A percentile compares a stretch with the other conserved stretches of the same genome.
Evolutionary conservation across 2,113 vertebrate species (phyloP).

Genomic region (Bubalus kerabau): DNA sequence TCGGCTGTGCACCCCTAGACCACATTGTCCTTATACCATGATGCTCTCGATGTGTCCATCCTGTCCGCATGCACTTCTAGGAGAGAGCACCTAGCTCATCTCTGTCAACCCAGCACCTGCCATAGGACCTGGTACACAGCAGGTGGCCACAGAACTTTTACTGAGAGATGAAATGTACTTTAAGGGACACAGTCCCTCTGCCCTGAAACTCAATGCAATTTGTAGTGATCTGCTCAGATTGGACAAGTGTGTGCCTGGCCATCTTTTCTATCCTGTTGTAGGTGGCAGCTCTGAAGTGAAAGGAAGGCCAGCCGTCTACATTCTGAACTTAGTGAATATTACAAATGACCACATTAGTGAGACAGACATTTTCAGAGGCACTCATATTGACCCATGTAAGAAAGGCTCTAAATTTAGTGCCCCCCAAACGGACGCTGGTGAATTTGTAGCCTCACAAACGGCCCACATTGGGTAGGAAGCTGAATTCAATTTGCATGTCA

Average conservation of each 20-base stretch:
- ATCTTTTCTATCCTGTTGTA: not conserved
- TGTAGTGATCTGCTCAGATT: not conserved
- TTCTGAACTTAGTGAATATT: not conserved
- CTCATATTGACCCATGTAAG: not conserved
- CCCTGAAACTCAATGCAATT: not conserved
- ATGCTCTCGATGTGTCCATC: not conserved
- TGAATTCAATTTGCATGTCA: conserved; percentile 59
- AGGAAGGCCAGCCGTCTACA: not conserved
- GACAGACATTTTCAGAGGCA: not conserved
- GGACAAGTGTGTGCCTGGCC: not conserved
- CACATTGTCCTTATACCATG: not conserved
- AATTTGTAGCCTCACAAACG: not conserved
- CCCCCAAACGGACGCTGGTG: not conserved
- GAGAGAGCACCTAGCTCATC: not conserved
- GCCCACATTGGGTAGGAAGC: not conserved
- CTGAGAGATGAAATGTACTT: not conserved
- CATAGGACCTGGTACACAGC: not conserved
- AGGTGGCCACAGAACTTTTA: not conserved
- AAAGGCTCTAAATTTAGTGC: conserved; percentile 38
- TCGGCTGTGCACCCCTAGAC: not conserved
- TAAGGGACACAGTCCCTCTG: not conserved
- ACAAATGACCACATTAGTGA: conserved; percentile 17
- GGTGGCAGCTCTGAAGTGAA: not conserved
- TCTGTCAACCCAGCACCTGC: not conserved
- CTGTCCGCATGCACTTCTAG: not conserved